These are phyloP conservation scores for Acanthosepion lycidas DNA, from an alignment of 2,888 invertebrate genomes.

Conservation along the genomic window DNA sequence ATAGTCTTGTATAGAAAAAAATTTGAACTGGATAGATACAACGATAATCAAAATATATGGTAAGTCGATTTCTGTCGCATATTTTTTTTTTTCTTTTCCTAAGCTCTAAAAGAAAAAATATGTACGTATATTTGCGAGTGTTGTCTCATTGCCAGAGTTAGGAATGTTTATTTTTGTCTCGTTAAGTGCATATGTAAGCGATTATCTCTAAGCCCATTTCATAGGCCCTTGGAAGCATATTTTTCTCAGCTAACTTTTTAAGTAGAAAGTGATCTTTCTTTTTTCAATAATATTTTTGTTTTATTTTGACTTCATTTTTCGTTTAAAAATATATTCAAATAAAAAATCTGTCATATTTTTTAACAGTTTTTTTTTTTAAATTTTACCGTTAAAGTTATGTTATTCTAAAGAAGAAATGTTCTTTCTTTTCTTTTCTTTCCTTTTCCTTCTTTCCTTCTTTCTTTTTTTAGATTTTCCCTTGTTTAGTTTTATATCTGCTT, in stretches of 20 bases:
- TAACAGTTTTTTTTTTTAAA: no score
- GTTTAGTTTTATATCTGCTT: no score
- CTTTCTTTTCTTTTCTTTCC: no score
- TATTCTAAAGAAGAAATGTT: not conserved
- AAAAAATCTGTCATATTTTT: no score
- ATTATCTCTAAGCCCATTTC: not conserved
- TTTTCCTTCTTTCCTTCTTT: not conserved
- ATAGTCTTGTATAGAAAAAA: not conserved
- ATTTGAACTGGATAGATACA: no score
- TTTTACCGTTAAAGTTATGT: no score
- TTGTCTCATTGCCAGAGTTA: not conserved
- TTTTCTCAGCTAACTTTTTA: not conserved
- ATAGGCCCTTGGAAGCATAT: not conserved
- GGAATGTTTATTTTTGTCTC: not conserved
- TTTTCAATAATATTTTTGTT: no score
- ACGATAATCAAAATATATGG: no score
- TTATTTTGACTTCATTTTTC: no score
- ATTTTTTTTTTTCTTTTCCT: not conserved
- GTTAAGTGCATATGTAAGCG: not conserved
- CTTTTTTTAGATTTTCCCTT: not conserved
- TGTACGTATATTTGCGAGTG: not conserved
- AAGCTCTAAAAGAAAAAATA: not conserved
- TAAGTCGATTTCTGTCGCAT: no score
- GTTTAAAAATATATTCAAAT: no score
- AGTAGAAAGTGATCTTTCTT: not conserved